Evolutionary conservation across 2,888 invertebrate species (phyloP).

Genomic region (Parnassius mnemosyne): DNA sequence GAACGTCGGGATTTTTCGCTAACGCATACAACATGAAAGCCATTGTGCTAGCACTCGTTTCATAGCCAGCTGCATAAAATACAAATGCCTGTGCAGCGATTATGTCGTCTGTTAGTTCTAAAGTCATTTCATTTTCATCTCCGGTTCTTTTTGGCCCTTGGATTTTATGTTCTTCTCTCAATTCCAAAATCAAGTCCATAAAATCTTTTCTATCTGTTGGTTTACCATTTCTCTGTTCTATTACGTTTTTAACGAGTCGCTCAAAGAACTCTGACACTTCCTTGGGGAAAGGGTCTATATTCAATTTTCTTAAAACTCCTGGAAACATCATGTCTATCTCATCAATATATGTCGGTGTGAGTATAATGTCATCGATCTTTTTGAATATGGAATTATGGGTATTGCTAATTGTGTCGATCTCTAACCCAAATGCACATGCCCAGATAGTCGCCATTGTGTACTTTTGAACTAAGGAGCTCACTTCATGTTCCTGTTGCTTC

Average conservation of each 20-base stretch:
- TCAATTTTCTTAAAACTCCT: constrained; percentile 42
- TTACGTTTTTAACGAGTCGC: not conserved
- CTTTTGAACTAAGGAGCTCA: constrained; percentile 39
- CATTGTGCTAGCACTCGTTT: constrained; percentile 64
- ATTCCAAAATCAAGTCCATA: constrained; percentile 1
- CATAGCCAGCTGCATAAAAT: constrained; percentile 67
- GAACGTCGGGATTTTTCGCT: constrained; percentile 55
- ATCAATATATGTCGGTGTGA: not conserved
- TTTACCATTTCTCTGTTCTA: not conserved
- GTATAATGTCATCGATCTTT: constrained; percentile 3
- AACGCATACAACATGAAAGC: constrained; percentile 53
- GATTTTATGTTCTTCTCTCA: not conserved
- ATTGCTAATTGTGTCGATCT: constrained; percentile 33
- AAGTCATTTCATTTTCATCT: constrained; percentile 31
- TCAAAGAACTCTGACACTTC: not conserved
- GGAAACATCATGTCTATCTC: constrained; percentile 44
- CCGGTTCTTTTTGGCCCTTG: not conserved
- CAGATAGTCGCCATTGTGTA: constrained; percentile 44
- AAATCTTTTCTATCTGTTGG: not conserved
- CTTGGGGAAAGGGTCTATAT: constrained; percentile 23
- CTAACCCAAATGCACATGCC: constrained; percentile 38
- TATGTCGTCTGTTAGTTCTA: constrained; percentile 45
- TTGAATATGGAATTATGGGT: not conserved
- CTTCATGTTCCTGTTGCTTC: constrained; percentile 35
- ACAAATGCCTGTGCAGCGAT: constrained; percentile 63